phyloP scores from a whole-genome alignment of 2,888 invertebrate genomes.

The Willowsia nigromaculata region DNA sequence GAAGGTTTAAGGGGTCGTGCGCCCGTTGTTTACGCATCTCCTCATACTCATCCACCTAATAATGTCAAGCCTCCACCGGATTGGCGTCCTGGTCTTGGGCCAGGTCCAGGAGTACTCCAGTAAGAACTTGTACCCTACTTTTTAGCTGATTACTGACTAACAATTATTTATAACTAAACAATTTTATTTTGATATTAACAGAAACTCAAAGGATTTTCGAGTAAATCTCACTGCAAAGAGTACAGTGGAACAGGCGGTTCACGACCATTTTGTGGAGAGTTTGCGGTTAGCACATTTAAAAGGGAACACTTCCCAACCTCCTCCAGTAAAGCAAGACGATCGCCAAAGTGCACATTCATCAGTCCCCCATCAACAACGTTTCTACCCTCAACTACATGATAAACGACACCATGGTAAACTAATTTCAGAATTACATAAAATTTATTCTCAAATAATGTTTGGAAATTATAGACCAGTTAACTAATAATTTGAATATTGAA shows the following conservation, averaged over 20 bases:
- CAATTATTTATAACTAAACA: too few relatives aligned
- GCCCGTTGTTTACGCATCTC: slow-evolving; percentile 40
- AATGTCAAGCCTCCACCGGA: slow-evolving; percentile 40
- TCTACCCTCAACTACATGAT: slow-evolving; percentile 51
- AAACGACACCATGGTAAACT: slow-evolving; percentile 62
- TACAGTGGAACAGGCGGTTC: slow-evolving; percentile 85
- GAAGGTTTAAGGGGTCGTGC: slow-evolving; percentile 55
- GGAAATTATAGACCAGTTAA: neutral
- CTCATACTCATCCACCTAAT: slow-evolving; percentile 20
- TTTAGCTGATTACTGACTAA: neutral
- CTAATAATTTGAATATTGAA: neutral
- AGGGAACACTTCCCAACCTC: slow-evolving; percentile 81
- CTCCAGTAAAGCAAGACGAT: slow-evolving; percentile 49
- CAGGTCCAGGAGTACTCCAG: slow-evolving; percentile 55
- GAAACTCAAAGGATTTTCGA: slow-evolving; percentile 65
- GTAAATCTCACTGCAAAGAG: slow-evolving; percentile 61
- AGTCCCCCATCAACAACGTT: slow-evolving; percentile 23
- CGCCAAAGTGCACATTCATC: slow-evolving; percentile 45
- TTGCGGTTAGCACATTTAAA: slow-evolving; percentile 88
- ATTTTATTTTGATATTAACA: neutral
- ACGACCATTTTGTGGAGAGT: slow-evolving; percentile 94
- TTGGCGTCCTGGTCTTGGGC: slow-evolving; percentile 60
- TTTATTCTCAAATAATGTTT: too few relatives aligned
- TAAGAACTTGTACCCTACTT: neutral
- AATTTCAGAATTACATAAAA: too few relatives aligned